Evolutionary conservation across 2,888 invertebrate genomes (phyloP).

Genomic region (Cosmorhoe ocellata): DNA sequence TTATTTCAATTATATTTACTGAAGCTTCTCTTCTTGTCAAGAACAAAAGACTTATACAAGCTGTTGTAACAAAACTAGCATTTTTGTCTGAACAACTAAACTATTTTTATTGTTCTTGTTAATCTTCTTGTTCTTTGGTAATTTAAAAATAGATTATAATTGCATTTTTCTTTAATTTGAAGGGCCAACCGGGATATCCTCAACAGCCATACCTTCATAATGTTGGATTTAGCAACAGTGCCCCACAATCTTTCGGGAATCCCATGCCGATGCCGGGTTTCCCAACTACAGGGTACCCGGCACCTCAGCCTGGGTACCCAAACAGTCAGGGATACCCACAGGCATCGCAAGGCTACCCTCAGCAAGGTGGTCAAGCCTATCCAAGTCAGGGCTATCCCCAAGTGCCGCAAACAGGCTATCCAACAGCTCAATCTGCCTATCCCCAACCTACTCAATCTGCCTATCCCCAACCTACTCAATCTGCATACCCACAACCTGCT

Average conservation of each 20-base stretch:
- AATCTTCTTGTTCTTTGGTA: conserved; percentile 24
- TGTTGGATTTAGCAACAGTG: conserved; percentile 73
- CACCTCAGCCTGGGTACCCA: conserved; percentile 60
- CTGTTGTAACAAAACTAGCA: too few relatives aligned
- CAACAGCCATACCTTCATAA: conserved; percentile 75
- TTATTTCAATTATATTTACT: too few relatives aligned
- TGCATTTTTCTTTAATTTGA: conserved; percentile 60
- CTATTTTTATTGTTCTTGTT: not conserved
- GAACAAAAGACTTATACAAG: too few relatives aligned
- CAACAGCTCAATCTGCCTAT: conserved; percentile 41
- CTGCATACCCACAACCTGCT: conserved; percentile 34
- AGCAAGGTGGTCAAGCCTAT: conserved; percentile 45
- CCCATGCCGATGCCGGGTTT: conserved; percentile 75
- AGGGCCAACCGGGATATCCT: conserved; percentile 81
- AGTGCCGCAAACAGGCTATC: conserved; percentile 42
- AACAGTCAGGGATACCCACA: conserved; percentile 61
- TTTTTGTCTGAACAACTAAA: too few relatives aligned
- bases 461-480: conserved; percentile 37
- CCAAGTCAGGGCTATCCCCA: conserved; percentile 34
- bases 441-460: conserved; percentile 44
- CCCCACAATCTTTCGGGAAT: conserved; percentile 78
- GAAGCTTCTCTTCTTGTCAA: too few relatives aligned
- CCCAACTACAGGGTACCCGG: conserved; percentile 69
- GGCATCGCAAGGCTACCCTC: conserved; percentile 47
- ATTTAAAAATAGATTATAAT: conserved; percentile 34